Evolutionary conservation across 2,888 invertebrate genomes (phyloP).

Genomic region (Temnothorax ravouxi): DNA sequence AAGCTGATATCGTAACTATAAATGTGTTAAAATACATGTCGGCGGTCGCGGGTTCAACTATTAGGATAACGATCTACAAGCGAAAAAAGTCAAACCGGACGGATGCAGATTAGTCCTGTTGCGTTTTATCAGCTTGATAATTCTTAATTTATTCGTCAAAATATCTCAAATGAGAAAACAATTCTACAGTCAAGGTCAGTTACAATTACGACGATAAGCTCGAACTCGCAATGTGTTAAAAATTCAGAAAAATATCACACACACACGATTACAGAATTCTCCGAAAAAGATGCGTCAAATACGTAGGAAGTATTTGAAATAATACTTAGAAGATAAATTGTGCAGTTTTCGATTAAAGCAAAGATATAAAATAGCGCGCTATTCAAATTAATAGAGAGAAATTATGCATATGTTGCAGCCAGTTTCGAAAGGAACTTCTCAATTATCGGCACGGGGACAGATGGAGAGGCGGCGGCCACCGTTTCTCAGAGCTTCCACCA

Average conservation of each 20-base stretch:
- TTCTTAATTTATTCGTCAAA: neutral
- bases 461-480: constrained; percentile 84
- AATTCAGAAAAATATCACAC: neutral
- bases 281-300: neutral
- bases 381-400: neutral
- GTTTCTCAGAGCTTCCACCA: constrained; percentile 81
- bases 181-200: neutral
- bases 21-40: constrained; percentile 35
- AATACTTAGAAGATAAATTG: neutral
- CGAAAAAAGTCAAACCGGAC: neutral
- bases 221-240: neutral
- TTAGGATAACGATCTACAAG: constrained; percentile 41
- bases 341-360: neutral
- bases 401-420: constrained; percentile 70
- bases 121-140: constrained; percentile 26
- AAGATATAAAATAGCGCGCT: neutral
- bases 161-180: neutral
- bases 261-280: neutral
- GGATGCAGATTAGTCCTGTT: constrained; percentile 6
- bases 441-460: constrained; percentile 81
- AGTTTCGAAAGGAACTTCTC: constrained; percentile 79
- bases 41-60: constrained; percentile 26
- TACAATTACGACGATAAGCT: constrained; percentile 2
- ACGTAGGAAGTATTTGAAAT: neutral
- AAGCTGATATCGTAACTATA: constrained; percentile 60